Base-by-base conservation (phyloP, 2,888 invertebrate species). In the Drosophila lutescens region DNA sequence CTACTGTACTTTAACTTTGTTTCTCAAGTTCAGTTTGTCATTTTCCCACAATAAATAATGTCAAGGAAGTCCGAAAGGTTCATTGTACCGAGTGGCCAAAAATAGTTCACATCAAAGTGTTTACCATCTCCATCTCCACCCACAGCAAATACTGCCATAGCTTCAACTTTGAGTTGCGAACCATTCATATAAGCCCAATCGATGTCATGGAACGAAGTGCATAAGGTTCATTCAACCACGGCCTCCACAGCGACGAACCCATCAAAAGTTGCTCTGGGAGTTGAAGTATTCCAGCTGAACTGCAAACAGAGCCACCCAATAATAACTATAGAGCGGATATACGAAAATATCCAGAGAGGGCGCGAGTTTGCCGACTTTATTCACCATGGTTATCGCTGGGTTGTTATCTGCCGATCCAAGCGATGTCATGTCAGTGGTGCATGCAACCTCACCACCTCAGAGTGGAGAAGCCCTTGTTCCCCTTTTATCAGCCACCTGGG, bases 311-410 rank as follows among this genome's bases (percentile, higher is more conserved):
- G 62, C 66, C 47, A 74, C 54, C 74, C 71, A 71, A 75, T 67
- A 67, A 71, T 67, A 71, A 74, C 74, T 40, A 46, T 55, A 40
- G 40, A 40, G 40, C 44, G 62, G 46, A 49, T 58, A 41, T 49
- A 63, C 17, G 44, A 23, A 44, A 32, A 47, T 65, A 49, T 49
- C 26, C 47, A 13, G 36, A 17, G 34, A 30, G 20, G 44, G 44
- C 15, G 36, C 32, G 44, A 41, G 69, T 72, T 67, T 71, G 58
- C 61, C 36, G 54, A 74, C 47, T 72, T 46, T 61, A 76, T 86
- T 85, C 86, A 78, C 89, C 88, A 89, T 86, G 89, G 85, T 86
- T 80, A 89, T 89, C 62, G 72, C 10, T 50, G 43, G 51, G 72
- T 88, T 88, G 89, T 88, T 89, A 88, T 89, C 89, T 86, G 62